Percentiles rank a stretch among this genome's conserved stretches.
These are phyloP conservation scores for Threskiornis aethiopicus DNA, from an alignment of 2,797 vertebrate genomes.

Conservation along the genomic window DNA sequence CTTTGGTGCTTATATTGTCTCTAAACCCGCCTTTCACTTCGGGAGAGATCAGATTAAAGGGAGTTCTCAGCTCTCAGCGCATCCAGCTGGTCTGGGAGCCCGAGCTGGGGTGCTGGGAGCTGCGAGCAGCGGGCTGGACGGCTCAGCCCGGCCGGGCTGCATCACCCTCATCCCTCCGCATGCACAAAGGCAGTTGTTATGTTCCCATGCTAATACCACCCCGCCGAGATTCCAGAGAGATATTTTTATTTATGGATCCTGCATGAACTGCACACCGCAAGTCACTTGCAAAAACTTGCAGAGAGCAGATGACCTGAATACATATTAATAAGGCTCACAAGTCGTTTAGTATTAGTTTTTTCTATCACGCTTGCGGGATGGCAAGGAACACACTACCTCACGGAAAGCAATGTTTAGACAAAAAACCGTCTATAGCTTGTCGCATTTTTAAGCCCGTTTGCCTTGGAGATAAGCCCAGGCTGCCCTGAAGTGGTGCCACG, in stretches of 20 bases:
- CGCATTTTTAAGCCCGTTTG: not conserved
- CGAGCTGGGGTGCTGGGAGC: not conserved
- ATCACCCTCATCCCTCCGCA: rapidly evolving
- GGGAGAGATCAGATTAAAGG: not conserved
- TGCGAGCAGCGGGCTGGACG: not conserved
- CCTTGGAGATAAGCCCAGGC: conserved; percentile 27
- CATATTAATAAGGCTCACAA: conserved; percentile 63
- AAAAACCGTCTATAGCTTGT: not conserved
- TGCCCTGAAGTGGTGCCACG: not conserved
- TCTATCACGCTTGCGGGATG: not conserved
- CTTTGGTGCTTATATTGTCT: not conserved
- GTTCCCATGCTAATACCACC: not conserved
- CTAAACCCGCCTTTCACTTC: not conserved
- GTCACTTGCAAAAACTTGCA: conserved; percentile 37
- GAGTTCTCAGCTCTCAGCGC: not conserved
- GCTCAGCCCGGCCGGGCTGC: not conserved
- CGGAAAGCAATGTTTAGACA: not conserved
- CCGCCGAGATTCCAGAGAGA: not conserved
- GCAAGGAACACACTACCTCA: not conserved
- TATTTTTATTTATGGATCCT: conserved; percentile 38
- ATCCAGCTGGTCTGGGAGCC: not conserved
- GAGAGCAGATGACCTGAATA: conserved; percentile 56
- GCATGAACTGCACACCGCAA: conserved; percentile 15
- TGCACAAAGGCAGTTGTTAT: not conserved
- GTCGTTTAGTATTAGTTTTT: conserved; percentile 18